Base-by-base conservation (phyloP, 1,140 invertebrate species). In the Camponotus pennsylvanicus region DNA sequence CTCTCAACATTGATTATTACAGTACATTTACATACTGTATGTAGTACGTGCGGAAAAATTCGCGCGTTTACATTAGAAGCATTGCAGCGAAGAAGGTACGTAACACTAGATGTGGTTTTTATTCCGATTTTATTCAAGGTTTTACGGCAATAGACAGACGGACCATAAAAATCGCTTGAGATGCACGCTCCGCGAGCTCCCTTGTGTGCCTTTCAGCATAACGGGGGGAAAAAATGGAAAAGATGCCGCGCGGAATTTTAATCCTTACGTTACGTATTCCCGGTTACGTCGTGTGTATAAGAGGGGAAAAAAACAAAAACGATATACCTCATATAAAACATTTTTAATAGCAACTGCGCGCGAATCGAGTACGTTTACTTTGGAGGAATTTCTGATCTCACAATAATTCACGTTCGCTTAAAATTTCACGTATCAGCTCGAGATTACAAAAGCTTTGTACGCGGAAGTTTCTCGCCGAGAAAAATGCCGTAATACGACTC, bases 181-280 rank as follows among this genome's bases (percentile, higher is more conserved):
- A 93, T 93, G 92, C 92, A 91, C 80, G 78, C 84, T 63, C 64
- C 18, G 77, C 37, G 87, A 84, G 88, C 88, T 93, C 92, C 91
- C 92, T 82, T 57, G 88, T 69, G 91, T 87, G 88, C 90, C 83
- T 85, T 91, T 78, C 15, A 63, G 83, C 89, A 77, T 69, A 11
- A 11, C 45, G 70, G n/a, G 55, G 18, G 52, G 78, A 91, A 93
- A 91, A 92, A 91, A 93, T 93, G 93, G 67, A 83, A 89, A 92
- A 88, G 90, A 85, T 86, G 88, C 91, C 76, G 69, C 67, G 69
- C 75, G 80, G 93, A 94, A 94, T 94, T 92, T 92, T 93, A 93
- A 94, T 93, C 89, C 90, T 64, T 5, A 52, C 32, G 13, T 57
- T 59, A n/a, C 57, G 49, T 80, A 69, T 85, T 34, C 67, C 34